Evolutionary conservation across 2,113 vertebrate species (phyloP).

Genomic region (Zingel zingel): DNA sequence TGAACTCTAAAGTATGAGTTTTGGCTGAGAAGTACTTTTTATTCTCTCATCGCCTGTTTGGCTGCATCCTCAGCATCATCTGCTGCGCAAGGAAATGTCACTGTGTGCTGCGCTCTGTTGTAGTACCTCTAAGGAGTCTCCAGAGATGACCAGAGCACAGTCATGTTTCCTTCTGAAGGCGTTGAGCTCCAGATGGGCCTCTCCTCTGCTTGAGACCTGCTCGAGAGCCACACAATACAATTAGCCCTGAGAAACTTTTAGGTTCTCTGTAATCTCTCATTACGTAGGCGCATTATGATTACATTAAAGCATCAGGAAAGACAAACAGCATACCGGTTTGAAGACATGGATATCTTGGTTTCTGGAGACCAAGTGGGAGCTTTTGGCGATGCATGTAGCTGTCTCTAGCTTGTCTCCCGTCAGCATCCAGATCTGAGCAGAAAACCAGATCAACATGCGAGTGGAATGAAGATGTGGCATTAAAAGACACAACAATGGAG

Average conservation of each 20-base stretch:
- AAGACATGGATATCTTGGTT: conserved; percentile 95
- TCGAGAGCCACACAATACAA: conserved; percentile 52
- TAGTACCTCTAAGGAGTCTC: conserved; percentile 96
- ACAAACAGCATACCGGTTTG: conserved; percentile 86
- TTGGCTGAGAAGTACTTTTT: conserved; percentile 29
- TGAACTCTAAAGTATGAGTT: conserved; percentile 31
- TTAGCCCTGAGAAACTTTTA: conserved; percentile 18
- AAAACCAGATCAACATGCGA: not conserved
- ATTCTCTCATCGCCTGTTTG: conserved; percentile 32
- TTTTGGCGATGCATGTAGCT: conserved; percentile 97
- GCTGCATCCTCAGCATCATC: conserved; percentile 51
- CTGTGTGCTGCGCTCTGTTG: conserved; percentile 14
- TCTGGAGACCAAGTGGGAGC: conserved; percentile 95
- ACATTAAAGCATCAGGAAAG: not conserved
- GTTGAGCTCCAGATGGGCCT: conserved; percentile 98
- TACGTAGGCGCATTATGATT: not conserved
- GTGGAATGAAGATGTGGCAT: not conserved
- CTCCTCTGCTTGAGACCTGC: conserved; percentile 92
- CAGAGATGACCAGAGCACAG: conserved; percentile 96
- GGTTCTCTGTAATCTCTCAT: not conserved
- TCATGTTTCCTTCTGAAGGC: conserved; percentile 98
- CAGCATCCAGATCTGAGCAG: conserved; percentile 92
- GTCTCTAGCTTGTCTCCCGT: conserved; percentile 98
- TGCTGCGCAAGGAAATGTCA: conserved; percentile 30
- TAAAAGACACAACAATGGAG: not conserved